Base-by-base conservation (phyloP, 2,113 vertebrate species). In the Pungitius pungitius region DNA sequence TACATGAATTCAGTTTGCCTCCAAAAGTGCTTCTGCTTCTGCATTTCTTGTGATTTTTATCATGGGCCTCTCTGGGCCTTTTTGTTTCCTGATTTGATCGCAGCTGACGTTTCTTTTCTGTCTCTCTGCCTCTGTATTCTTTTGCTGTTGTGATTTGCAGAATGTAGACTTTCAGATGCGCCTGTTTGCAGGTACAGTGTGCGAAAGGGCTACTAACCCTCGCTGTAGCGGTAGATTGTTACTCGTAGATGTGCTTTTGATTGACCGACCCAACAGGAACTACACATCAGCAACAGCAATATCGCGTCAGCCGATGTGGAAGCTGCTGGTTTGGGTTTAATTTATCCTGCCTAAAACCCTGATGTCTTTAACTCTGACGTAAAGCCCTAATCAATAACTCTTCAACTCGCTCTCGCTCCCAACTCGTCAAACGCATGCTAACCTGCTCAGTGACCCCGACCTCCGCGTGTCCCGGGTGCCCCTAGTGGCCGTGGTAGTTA, bases 161-260 rank as follows among this genome's bases (percentile, higher is more conserved):
- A 94, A 94, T 82, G 84, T 93, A 92, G 93, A 94, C 88, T 94
- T 92, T 92, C 92, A 92, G 91, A 92, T 89, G 62, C 89, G 92
- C 51, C 89, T 93, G 49, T 93, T 94, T 86, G 86, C 92, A 94
- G 93, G 93, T 94, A 94, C 88, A 82, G 80, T 91, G 77, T 78
- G 68, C 75, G 49, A 43, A 83, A 71, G 78, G 49, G 30, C 33
- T 20, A 37, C 35, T 54, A 22, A 30, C 43, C 62, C 59, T 72
- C 3, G 20, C n/a, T 40, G 58, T 68, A 55, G 52, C 52, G 1
- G 5, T 55, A 27, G 45, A 42, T 49, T 22, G 8, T 61, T 89
- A 89, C 79, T 24, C 11, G 51, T 54, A 55, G 51, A 54, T 24
- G 51, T 54, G 1, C 52, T 3, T 6, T 54, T 9, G 8, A 22